These are phyloP conservation scores for Macrotis lagotis DNA, from an alignment of 2,113 vertebrate species.

Conservation along the genomic window DNA sequence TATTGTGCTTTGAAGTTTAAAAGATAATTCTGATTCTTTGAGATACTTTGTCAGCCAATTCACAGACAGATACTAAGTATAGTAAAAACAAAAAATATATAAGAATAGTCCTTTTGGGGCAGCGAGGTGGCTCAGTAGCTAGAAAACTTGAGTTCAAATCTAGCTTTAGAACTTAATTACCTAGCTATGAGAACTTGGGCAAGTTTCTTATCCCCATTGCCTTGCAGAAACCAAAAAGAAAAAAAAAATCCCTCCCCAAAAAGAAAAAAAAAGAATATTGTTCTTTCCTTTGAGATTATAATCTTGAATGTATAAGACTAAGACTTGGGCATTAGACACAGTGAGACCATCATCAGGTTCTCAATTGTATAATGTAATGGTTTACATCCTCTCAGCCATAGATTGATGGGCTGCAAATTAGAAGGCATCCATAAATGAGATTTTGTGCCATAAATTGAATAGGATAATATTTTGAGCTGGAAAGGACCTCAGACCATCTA, in stretches of 20 bases:
- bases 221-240: too few species aligned
- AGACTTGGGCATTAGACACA: not conserved
- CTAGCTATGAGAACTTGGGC: too few species aligned
- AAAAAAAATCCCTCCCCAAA: too few species aligned
- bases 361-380: not conserved
- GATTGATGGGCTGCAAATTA: not conserved
- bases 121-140: too few species aligned
- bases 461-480: not conserved
- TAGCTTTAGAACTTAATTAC: too few species aligned
- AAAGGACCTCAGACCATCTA: not conserved
- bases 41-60: not conserved
- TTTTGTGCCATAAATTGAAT: not conserved
- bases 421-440: not conserved
- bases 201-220: too few species aligned
- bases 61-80: not conserved
- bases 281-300: not conserved
- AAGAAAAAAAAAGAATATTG: too few species aligned
- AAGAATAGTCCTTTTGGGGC: too few species aligned
- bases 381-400: not conserved
- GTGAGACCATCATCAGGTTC: not conserved
- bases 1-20: constrained; percentile 34
- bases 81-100: not conserved
- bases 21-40: not conserved
- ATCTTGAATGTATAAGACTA: not conserved
- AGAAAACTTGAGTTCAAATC: too few species aligned